Base-by-base conservation (phyloP, 1,140 invertebrate species). In the Tetramorium simillimum region DNA sequence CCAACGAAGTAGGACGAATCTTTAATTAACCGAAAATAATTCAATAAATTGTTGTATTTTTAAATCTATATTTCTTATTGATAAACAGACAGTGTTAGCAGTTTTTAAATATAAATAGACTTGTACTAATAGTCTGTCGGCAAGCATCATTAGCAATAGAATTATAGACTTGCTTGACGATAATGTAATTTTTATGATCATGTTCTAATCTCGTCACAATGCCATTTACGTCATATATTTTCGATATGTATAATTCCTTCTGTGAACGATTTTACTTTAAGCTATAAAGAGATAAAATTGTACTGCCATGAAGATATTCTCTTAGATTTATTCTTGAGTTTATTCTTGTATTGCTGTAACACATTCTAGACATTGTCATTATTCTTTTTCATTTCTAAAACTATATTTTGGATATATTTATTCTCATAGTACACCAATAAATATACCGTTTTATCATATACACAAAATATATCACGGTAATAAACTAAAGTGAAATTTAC, bases 281-380 rank as follows among this genome's bases (percentile, higher is more conserved):
- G 16, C 65, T 51, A 12, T 56, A 10, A n/a, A 33, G 40, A 85
- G 58, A 89, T 85, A 67, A 87, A 87, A 70, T 40, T 85, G 33
- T 56, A 37, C 37, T 51, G 86, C 73, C 58, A 62, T 56, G n/a
- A 77, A 56, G 81, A 89, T 70, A 77, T 90, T 80, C 84, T 87
- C 70, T 84, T 73, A 72, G 60, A 88, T 92, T 91, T 92, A 92
- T 90, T 90, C 90, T 67, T 70, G 81, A 88, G 81, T 90, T 89
- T 56, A 63, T 81, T 40, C 28, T 43, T 14, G 24, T 69, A 82
- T 84, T 89, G 77, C 90, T 91, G 18, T 2, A 12, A 63, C 18
- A 49, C n/a, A 24, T 78, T 18, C 2, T 10, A 46, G 37, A 46
- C 24, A 78, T 21, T 78, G 7, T 78, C 14, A n/a, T 37, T 37